Evolutionary conservation across 2,888 invertebrate species (phyloP).

Genomic region (Autographa pulchrina): DNA sequence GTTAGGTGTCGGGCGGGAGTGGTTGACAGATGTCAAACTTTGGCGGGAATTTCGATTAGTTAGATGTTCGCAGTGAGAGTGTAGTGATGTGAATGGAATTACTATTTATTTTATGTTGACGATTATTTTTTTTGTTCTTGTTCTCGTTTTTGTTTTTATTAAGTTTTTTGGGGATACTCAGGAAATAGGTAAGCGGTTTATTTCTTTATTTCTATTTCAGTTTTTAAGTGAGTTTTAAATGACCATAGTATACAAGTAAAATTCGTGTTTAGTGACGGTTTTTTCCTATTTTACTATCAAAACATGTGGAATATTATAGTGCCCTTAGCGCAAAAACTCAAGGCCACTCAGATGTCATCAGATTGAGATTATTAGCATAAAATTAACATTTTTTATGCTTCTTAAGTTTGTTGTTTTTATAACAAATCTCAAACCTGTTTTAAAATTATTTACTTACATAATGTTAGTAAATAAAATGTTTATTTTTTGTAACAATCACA

Average conservation of each 20-base stretch:
- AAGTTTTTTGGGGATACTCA: slow-evolving; percentile 63
- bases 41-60: slow-evolving; percentile 77
- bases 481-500: too few relatives aligned
- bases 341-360: background rate
- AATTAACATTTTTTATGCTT: background rate
- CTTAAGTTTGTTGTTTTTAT: background rate
- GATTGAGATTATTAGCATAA: background rate
- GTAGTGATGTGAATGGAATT: slow-evolving; percentile 78
- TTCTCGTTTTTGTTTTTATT: slow-evolving; percentile 72
- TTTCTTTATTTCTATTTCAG: slow-evolving; percentile 8
- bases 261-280: too few relatives aligned
- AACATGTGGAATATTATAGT: background rate
- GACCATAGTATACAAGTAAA: too few relatives aligned
- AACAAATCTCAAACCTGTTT: background rate
- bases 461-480: background rate
- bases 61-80: slow-evolving; percentile 70
- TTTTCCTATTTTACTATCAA: too few relatives aligned
- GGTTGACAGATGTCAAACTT: slow-evolving; percentile 72
- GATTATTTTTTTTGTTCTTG: slow-evolving; percentile 71
- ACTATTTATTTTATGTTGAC: slow-evolving; percentile 75
- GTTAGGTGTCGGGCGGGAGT: slow-evolving; percentile 53
- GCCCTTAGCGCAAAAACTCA: background rate
- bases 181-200: slow-evolving; percentile 67
- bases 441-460: background rate
- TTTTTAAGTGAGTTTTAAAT: background rate